These are phyloP conservation scores for Limnodromus scolopaceus DNA, from an alignment of 2,797 vertebrate species.

Conservation along the genomic window DNA sequence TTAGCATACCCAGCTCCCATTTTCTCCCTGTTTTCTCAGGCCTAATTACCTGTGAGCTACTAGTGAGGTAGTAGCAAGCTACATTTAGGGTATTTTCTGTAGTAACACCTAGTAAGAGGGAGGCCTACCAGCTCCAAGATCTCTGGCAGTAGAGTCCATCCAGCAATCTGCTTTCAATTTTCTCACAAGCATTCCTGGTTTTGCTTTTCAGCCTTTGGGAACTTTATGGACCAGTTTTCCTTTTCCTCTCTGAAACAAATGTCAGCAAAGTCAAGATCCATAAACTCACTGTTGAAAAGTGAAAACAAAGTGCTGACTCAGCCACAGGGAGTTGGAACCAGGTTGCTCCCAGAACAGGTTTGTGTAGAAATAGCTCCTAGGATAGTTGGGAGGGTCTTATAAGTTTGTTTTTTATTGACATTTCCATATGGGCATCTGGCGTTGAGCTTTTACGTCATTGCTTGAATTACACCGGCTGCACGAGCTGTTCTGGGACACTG, in stretches of 20 bases:
- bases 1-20: neutral
- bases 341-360: slow-evolving; percentile 18
- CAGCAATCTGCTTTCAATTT: slow-evolving; percentile 4
- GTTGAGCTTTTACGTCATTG: neutral
- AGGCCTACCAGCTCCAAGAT: neutral
- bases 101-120: neutral
- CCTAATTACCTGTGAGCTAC: neutral
- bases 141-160: neutral
- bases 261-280: slow-evolving; percentile 36
- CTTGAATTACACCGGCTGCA: neutral
- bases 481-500: neutral
- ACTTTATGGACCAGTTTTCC: slow-evolving; percentile 38
- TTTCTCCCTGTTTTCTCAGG: neutral
- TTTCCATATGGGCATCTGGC: neutral
- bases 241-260: slow-evolving; percentile 36
- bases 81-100: neutral
- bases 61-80: neutral
- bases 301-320: slow-evolving; percentile 39
- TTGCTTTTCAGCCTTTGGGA: slow-evolving; percentile 37
- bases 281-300: slow-evolving; percentile 50
- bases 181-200: slow-evolving; percentile 29
- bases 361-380: neutral
- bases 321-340: neutral
- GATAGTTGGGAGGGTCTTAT: neutral
- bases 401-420: neutral